These are phyloP conservation scores for Eremophila alpestris DNA, from an alignment of 2,797 vertebrate species.

Conservation along the genomic window DNA sequence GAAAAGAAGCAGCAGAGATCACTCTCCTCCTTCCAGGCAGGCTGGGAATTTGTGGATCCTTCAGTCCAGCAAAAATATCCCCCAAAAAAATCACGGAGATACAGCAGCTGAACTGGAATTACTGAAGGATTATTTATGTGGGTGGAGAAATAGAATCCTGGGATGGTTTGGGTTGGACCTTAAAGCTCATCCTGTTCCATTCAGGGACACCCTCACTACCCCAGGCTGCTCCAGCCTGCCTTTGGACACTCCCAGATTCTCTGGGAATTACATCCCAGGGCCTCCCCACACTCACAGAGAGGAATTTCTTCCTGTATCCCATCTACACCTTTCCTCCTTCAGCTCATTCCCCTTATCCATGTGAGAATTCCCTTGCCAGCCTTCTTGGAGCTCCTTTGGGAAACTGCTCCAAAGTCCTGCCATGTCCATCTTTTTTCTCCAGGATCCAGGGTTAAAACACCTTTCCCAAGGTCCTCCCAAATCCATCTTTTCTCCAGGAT, in stretches of 20 bases:
- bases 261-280: background rate
- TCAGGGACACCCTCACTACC: background rate
- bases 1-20: background rate
- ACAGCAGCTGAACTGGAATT: background rate
- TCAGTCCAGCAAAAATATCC: background rate
- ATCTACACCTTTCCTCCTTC: background rate
- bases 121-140: rapidly evolving
- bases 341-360: background rate
- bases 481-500: background rate
- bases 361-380: background rate
- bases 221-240: background rate
- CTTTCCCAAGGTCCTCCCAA: background rate
- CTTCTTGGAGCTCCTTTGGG: background rate
- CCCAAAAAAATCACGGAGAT: background rate
- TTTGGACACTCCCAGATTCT: background rate
- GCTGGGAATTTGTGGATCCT: background rate
- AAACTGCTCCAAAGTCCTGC: background rate
- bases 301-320: background rate
- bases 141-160: background rate
- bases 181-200: background rate
- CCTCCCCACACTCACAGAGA: background rate
- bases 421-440: too few species aligned
- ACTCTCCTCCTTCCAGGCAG: background rate
- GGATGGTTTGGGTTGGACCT: background rate
- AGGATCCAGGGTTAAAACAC: too few species aligned